These are phyloP conservation scores for Spodoptera exigua DNA, from an alignment of 2,888 invertebrate species.

Conservation along the genomic window DNA sequence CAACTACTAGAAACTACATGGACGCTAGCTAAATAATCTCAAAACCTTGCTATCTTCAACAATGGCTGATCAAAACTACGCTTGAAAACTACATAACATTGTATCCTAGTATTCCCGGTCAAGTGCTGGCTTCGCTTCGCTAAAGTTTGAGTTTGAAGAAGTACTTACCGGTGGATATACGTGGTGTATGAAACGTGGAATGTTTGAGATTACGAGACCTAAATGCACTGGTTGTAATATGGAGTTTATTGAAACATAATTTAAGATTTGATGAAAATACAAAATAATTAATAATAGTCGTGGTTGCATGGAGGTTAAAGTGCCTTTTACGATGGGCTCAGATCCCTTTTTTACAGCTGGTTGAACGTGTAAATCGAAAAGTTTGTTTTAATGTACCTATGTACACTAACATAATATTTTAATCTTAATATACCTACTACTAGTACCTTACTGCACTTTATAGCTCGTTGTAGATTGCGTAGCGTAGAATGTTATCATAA, in stretches of 20 bases:
- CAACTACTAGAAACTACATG: background rate
- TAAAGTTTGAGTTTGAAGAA: constrained; percentile 43
- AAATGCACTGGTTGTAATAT: constrained; percentile 10
- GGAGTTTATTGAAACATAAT: constrained; percentile 5
- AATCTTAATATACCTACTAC: too few species aligned
- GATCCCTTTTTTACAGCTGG: too few species aligned
- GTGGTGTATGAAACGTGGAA: constrained; percentile 1
- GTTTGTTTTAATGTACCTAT: too few species aligned
- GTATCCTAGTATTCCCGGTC: constrained; percentile 35
- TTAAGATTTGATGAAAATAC: too few species aligned
- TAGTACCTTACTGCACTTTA: too few species aligned
- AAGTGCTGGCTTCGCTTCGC: constrained; percentile 21
- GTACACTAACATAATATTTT: too few species aligned
- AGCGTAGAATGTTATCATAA: too few species aligned
- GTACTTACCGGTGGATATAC: constrained; percentile 36
- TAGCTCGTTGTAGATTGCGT: too few species aligned
- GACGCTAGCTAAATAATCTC: constrained; percentile 1
- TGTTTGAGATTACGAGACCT: constrained; percentile 2
- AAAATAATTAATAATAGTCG: too few species aligned
- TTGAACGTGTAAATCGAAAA: too few species aligned
- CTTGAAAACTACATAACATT: constrained; percentile 8
- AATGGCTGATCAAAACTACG: constrained; percentile 13
- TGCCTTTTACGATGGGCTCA: too few species aligned
- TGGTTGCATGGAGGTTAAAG: too few species aligned
- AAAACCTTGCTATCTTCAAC: constrained; percentile 3